Base-by-base conservation (phyloP, 2,888 invertebrate species). In the Hipparchia semele region DNA sequence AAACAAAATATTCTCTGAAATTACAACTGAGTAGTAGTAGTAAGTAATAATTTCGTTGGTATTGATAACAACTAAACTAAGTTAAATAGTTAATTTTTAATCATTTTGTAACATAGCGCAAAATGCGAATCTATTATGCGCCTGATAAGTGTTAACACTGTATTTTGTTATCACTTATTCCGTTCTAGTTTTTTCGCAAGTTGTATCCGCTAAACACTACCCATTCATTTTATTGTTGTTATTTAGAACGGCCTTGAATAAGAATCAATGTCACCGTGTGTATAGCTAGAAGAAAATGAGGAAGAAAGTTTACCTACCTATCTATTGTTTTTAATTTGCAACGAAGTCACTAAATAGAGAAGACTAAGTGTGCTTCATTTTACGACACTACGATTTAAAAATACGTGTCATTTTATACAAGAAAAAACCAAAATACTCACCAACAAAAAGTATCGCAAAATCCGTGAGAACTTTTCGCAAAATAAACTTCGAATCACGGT, bases 401-500 rank as follows among this genome's bases (percentile, higher is more conserved):
- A 58, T 12, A 58, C 60, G 54, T 2, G 39, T 58, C 54, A 62
- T 69, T 13, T 45, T 51, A 61, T 39, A 58, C 0, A 64, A 46
- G 74, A 62, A 23, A 70, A 66, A 62, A 51, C 10, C 10, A 71
- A 69, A 70, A 76, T 78, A 95, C 96, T 96, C 90, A 97, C 97
- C 96, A 85, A 96, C 94, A 83, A 95, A 94, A 75, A 97, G 84
- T 81, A 97, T 95, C 74, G 94, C 81, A 81, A 96, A 92, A 93
- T 97, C 97, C 85, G 96, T 88, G 78, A 95, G 84, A 80, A 96
- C 94, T 92, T 96, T 96, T 83, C 95, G 94, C 82, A 96, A 85
- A 82, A 96, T 90, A 80, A 91, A 89, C 85, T 90, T 94, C 61
- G 95, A 92, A 80, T 95, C 94, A 82, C 94, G 92, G 83, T 95